Conservation (phyloP, 2,888 invertebrate species). For the Physocephala rufipes region DNA sequence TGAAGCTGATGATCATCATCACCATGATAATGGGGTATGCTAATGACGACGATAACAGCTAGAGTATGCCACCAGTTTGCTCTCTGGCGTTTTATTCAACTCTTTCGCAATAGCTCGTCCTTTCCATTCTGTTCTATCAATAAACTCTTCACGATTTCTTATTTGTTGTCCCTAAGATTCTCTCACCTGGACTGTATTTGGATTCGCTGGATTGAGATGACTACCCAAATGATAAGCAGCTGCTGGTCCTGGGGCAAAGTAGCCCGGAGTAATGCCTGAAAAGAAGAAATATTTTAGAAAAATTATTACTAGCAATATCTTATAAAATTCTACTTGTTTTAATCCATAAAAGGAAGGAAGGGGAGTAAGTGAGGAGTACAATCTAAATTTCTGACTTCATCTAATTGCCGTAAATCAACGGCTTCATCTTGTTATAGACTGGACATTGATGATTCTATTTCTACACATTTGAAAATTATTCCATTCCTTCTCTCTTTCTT, state of each 20-base stretch:
- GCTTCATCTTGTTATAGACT: background rate
- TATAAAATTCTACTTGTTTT: slow-evolving; percentile 24
- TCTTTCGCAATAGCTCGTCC: slow-evolving; percentile 31
- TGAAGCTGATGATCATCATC: slow-evolving; percentile 47
- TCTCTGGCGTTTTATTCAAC: slow-evolving; percentile 36
- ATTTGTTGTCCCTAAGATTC: no score
- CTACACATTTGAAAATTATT: background rate
- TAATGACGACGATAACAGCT: background rate
- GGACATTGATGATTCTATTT: background rate
- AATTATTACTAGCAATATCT: slow-evolving; percentile 4
- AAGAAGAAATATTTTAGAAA: slow-evolving; percentile 37
- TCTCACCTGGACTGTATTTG: slow-evolving; percentile 66
- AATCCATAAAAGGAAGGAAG: background rate
- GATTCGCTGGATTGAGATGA: slow-evolving; percentile 65
- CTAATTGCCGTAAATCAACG: slow-evolving; percentile 62
- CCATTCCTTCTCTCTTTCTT: no score
- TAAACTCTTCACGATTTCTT: no score
- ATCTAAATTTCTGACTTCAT: slow-evolving; percentile 45
- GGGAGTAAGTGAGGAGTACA: background rate
- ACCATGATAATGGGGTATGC: background rate
- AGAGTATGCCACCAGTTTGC: slow-evolving; percentile 7
- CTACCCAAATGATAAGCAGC: slow-evolving; percentile 67
- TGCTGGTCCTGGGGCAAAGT: slow-evolving; percentile 66
- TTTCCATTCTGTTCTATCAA: no score
- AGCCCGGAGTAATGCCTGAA: slow-evolving; percentile 66